A percentile compares a stretch with the other conserved stretches of the same genome.
These are phyloP conservation scores for Cladopsammia gracilis DNA, from an alignment of 64 coral and sea anemone genomes.

Conservation along the genomic window DNA sequence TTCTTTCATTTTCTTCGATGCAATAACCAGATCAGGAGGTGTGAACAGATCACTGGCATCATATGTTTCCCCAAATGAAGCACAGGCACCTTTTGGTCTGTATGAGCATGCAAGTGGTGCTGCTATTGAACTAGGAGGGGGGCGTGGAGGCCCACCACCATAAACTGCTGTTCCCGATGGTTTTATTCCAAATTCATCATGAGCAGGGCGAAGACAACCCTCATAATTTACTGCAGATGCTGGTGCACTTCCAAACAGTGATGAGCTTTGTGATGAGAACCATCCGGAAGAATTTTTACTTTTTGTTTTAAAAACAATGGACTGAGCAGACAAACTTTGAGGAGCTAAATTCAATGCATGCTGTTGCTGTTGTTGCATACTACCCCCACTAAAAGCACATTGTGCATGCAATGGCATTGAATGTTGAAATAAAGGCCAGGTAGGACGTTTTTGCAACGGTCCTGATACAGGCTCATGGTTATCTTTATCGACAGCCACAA, in stretches of 20 bases:
- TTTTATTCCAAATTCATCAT: too few species aligned
- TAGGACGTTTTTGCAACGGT: neutral
- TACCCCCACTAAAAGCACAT: neutral
- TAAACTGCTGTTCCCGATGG: neutral
- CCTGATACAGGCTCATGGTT: slow-evolving; percentile 20
- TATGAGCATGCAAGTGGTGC: too few species aligned
- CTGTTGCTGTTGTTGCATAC: neutral
- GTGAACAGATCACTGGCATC: neutral
- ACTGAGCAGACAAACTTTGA: too few species aligned
- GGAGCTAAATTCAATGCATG: too few species aligned
- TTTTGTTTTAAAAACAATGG: too few species aligned
- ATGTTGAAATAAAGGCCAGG: neutral
- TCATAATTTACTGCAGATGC: neutral
- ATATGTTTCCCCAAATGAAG: neutral
- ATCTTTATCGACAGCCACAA: slow-evolving; percentile 60
- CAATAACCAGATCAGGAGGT: neutral
- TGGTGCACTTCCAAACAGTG: neutral
- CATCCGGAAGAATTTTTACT: neutral
- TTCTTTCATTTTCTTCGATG: slow-evolving; percentile 1
- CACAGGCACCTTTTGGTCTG: neutral
- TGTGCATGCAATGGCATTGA: neutral
- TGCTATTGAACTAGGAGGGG: neutral
- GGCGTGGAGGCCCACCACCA: neutral
- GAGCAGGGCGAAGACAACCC: too few species aligned
- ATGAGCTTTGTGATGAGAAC: neutral